phyloP scores from a whole-genome alignment of 2,797 vertebrate species.

The Lerista edwardsae region DNA sequence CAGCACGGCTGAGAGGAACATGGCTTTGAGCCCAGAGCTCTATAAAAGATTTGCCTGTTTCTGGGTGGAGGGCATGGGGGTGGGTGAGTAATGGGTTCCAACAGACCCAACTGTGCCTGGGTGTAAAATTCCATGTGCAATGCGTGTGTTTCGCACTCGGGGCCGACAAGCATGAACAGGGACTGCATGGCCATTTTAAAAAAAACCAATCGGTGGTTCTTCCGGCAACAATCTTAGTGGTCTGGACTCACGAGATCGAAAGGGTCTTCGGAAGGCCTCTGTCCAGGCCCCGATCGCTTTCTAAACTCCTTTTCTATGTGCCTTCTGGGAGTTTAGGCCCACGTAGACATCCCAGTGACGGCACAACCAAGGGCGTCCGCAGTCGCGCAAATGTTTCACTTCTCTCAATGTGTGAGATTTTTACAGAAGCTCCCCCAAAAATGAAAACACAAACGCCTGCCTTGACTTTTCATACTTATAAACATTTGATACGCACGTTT shows the following conservation, averaged over 20 bases:
- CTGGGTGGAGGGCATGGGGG: background rate
- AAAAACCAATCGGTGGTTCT: background rate
- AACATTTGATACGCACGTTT: background rate
- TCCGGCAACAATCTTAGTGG: background rate
- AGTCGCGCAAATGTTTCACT: background rate
- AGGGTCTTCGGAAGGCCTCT: background rate
- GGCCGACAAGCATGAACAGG: background rate
- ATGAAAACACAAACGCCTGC: background rate
- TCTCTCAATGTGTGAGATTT: background rate
- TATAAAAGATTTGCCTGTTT: background rate
- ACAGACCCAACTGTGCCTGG: background rate
- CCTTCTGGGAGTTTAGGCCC: conserved; percentile 54
- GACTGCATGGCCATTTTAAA: background rate
- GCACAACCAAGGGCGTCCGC: no score
- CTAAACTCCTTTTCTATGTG: conserved; percentile 48
- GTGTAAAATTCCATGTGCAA: background rate
- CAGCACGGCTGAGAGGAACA: background rate
- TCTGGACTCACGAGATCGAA: background rate
- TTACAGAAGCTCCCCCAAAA: background rate
- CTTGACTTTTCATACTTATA: background rate
- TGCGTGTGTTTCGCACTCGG: background rate
- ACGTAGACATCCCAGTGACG: conserved; percentile 37
- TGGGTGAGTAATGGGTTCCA: background rate
- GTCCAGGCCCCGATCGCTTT: background rate
- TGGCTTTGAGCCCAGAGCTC: no score